Evolutionary conservation across 2,797 vertebrate species (phyloP).

Genomic region (Acomys russatus): DNA sequence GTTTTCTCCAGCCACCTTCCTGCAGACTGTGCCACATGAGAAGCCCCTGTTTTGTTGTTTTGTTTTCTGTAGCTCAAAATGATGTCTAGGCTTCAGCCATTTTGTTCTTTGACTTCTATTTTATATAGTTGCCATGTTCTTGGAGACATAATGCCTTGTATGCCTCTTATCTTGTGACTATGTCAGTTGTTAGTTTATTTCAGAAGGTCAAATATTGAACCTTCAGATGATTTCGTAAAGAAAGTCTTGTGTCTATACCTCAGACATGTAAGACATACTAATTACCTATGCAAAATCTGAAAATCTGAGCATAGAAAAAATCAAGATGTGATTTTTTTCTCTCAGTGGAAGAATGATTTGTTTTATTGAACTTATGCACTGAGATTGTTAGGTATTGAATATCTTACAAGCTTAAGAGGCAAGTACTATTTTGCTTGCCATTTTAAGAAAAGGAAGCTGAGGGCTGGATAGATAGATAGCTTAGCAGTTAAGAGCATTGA

Average conservation of each 20-base stretch:
- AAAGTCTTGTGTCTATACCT: background rate
- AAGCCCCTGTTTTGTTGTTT: background rate
- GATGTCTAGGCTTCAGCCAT: background rate
- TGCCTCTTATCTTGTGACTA: background rate
- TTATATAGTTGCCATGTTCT: background rate
- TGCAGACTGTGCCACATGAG: background rate
- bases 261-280: background rate
- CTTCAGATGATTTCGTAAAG: background rate
- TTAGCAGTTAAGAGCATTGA: no score
- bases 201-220: background rate
- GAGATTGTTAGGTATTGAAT: background rate
- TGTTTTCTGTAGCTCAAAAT: background rate
- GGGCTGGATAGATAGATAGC: no score
- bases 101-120: background rate
- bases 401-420: background rate
- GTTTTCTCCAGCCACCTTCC: background rate
- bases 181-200: background rate
- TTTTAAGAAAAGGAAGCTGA: constrained; percentile 31
- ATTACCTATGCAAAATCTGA: constrained; percentile 14
- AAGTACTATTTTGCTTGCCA: background rate
- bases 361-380: background rate
- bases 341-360: constrained; percentile 29
- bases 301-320: background rate
- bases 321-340: constrained; percentile 29
- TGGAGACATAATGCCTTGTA: background rate